phyloP scores from a whole-genome alignment of 2,113 vertebrate genomes.

The Ceratotherium simum region DNA sequence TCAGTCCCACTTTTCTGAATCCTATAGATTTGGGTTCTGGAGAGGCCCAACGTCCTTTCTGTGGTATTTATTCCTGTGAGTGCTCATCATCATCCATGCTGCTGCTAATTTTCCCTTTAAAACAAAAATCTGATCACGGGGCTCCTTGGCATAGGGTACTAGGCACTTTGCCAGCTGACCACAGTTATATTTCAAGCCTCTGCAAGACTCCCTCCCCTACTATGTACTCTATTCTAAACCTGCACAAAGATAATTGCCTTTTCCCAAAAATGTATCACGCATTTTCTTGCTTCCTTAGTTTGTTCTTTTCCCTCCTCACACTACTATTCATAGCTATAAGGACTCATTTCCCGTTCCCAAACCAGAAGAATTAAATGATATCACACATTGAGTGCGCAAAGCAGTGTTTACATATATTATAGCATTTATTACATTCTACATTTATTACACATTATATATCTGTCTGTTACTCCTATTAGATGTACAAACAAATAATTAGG shows the following conservation, averaged over 20 bases:
- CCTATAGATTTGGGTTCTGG: not conserved
- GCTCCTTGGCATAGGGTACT: not conserved
- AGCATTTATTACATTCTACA: not conserved
- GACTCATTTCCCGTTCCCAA: not conserved
- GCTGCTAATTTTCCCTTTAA: not conserved
- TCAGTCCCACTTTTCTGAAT: not conserved
- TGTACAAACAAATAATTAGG: not conserved
- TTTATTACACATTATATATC: not conserved
- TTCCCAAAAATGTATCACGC: not conserved
- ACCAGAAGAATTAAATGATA: conserved; percentile 8
- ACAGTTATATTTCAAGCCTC: not conserved
- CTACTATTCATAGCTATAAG: not conserved
- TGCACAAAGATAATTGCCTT: not conserved
- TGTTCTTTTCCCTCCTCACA: not conserved
- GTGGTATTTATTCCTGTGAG: not conserved
- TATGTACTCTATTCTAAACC: not conserved
- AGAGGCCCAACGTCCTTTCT: not conserved
- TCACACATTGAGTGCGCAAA: not conserved
- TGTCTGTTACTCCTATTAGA: not conserved
- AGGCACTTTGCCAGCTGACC: not conserved
- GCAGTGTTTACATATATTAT: not conserved
- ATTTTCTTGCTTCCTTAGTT: not conserved
- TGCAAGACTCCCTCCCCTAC: not conserved
- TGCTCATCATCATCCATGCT: not conserved
- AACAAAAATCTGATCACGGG: not conserved